phyloP scores from a whole-genome alignment of 2,888 invertebrate genomes.

The Scaptomyza tumidula region DNA sequence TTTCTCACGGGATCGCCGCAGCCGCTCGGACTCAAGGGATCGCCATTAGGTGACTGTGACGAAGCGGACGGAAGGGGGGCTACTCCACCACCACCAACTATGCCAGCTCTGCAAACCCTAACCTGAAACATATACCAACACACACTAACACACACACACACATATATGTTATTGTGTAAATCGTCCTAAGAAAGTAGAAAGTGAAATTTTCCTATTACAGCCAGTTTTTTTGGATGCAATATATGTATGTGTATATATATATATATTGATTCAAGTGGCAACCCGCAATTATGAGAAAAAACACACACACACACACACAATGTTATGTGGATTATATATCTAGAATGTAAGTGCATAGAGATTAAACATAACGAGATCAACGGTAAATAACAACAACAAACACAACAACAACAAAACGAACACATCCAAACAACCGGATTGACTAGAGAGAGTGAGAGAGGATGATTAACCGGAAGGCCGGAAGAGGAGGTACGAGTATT shows the following conservation, averaged over 20 bases:
- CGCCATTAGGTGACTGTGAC: slow-evolving; percentile 84
- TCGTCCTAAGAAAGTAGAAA: background rate
- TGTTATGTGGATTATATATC: slow-evolving; percentile 36
- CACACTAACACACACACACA: slow-evolving; percentile 9
- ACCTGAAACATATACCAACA: slow-evolving; percentile 9
- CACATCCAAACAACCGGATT: slow-evolving; percentile 22
- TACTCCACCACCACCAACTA: slow-evolving; percentile 17
- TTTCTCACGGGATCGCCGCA: slow-evolving; percentile 86
- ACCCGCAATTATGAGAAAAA: slow-evolving; percentile 7
- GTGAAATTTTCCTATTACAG: slow-evolving; percentile 35
- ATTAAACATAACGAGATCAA: slow-evolving; percentile 24
- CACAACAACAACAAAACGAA: no score
- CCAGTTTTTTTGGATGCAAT: slow-evolving; percentile 19
- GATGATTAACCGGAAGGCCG: no score
- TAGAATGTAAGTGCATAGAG: slow-evolving; percentile 52
- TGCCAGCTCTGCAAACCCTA: slow-evolving; percentile 6
- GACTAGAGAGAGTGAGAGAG: slow-evolving; percentile 2
- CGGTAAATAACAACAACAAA: slow-evolving; percentile 8
- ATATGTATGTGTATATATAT: background rate
- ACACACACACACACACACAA: slow-evolving; percentile 15
- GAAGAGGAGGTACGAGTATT: slow-evolving; percentile 53
- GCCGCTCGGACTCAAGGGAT: slow-evolving; percentile 87
- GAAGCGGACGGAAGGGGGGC: background rate
- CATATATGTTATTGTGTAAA: slow-evolving; percentile 15
- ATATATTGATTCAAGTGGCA: slow-evolving; percentile 8